A percentile compares a stretch with the other conserved stretches of the same genome.
phyloP scores from a whole-genome alignment of 1,140 invertebrate genomes.

The Drosophila sulfurigaster region DNA sequence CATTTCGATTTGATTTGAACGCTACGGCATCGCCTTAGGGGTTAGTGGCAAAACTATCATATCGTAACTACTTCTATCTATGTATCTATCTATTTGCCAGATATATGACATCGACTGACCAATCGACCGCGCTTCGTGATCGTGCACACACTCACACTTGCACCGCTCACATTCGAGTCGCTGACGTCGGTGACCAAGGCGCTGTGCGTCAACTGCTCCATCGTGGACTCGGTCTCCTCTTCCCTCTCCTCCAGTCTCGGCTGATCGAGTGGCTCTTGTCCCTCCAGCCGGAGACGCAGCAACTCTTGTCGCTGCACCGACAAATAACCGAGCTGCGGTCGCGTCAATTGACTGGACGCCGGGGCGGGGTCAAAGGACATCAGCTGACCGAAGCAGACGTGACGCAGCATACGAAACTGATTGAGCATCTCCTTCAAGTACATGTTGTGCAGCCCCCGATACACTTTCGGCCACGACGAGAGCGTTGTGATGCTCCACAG shows the following conservation, averaged over 20 bases:
- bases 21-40: neutral
- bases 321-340: slow-evolving; percentile 32
- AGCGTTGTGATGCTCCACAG: slow-evolving; percentile 57
- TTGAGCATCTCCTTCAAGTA: slow-evolving; percentile 44
- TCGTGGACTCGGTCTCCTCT: neutral
- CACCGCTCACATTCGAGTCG: neutral
- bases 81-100: too few species aligned
- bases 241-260: neutral
- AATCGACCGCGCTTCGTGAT: too few species aligned
- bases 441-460: slow-evolving; percentile 51
- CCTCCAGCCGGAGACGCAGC: neutral
- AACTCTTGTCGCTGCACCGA: slow-evolving; percentile 7
- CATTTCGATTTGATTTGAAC: slow-evolving; percentile 19
- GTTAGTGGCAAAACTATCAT: too few species aligned
- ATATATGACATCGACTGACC: too few species aligned
- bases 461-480: slow-evolving; percentile 49
- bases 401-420: slow-evolving; percentile 37
- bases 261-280: neutral
- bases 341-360: neutral
- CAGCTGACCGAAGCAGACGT: slow-evolving; percentile 50
- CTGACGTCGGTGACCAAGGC: neutral
- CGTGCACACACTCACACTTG: neutral
- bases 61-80: too few species aligned
- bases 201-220: neutral
- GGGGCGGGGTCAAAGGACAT: slow-evolving; percentile 41